These are phyloP conservation scores for Semicossyphus pulcher DNA, from an alignment of 2,113 vertebrate genomes.

Conservation along the genomic window DNA sequence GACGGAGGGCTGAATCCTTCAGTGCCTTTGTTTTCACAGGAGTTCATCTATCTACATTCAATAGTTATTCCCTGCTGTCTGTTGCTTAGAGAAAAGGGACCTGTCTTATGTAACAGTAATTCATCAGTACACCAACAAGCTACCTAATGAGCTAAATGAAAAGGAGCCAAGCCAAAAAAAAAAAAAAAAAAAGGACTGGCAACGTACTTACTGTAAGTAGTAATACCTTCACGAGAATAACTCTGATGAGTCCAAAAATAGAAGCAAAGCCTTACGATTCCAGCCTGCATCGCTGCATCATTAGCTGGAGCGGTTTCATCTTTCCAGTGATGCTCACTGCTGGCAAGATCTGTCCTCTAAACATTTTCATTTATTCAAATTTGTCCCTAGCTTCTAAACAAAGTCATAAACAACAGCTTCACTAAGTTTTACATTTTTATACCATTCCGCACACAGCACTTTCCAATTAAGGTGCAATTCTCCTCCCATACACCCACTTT, in stretches of 20 bases:
- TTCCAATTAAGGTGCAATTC: too few species aligned
- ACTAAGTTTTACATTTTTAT: conserved; percentile 4
- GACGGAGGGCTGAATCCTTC: conserved; percentile 7
- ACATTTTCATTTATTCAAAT: conserved; percentile 52
- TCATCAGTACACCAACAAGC: conserved; percentile 37
- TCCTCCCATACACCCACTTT: too few species aligned
- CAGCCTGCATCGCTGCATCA: neutral
- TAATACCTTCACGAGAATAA: conserved; percentile 2
- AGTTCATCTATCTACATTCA: conserved; percentile 31
- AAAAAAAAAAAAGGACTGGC: neutral
- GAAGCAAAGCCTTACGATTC: neutral
- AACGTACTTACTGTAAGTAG: neutral
- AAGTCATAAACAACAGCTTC: conserved; percentile 26
- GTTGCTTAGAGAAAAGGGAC: neutral
- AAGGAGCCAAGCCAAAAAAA: neutral
- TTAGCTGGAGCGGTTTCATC: conserved; percentile 25
- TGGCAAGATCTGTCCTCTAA: conserved; percentile 33
- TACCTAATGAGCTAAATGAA: conserved; percentile 32
- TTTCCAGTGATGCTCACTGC: conserved; percentile 19
- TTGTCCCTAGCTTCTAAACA: conserved; percentile 10
- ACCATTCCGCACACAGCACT: too few species aligned
- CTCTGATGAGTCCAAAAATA: conserved; percentile 8
- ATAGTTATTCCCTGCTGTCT: conserved; percentile 28
- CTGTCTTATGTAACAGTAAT: conserved; percentile 22
- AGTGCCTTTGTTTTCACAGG: neutral